phyloP scores from a whole-genome alignment of 2,113 vertebrate genomes.

The Acrocephalus arundinaceus region DNA sequence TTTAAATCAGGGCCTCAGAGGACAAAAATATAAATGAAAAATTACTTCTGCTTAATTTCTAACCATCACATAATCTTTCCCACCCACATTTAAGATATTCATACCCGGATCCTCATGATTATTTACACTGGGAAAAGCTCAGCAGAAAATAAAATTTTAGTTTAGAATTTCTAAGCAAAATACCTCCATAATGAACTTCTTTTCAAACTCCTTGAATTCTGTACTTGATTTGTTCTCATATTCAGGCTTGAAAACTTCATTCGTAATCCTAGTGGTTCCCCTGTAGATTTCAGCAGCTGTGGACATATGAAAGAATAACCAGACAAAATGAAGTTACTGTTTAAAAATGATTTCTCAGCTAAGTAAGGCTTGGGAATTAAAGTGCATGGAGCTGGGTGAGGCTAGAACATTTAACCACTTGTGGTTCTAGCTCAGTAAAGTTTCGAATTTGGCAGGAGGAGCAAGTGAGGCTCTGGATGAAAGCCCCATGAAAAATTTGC shows the following conservation, averaged over 20 bases:
- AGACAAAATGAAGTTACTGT: neutral
- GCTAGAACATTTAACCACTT: neutral
- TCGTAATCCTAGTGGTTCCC: constrained; percentile 1
- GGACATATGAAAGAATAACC: neutral
- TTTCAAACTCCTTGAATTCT: constrained; percentile 2
- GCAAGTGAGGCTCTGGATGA: neutral
- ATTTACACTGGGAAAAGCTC: neutral
- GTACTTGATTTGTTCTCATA: constrained; percentile 9
- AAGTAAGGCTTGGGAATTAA: neutral
- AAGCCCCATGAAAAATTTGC: neutral
- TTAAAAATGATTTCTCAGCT: neutral
- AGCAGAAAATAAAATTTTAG: neutral
- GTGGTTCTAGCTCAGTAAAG: neutral
- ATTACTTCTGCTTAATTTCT: neutral
- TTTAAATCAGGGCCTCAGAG: neutral
- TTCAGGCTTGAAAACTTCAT: neutral
- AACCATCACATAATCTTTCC: neutral
- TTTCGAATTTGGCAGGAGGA: neutral
- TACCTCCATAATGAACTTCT: neutral
- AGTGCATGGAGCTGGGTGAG: neutral
- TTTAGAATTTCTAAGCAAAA: neutral
- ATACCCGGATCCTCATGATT: neutral
- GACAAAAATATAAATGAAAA: neutral
- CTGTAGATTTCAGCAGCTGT: constrained; percentile 7
- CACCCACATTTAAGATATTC: neutral